A percentile compares a stretch with the other conserved stretches of the same genome.
Evolutionary conservation across 2,888 invertebrate species (phyloP).

Genomic region (Nasonovia ribisnigri): DNA sequence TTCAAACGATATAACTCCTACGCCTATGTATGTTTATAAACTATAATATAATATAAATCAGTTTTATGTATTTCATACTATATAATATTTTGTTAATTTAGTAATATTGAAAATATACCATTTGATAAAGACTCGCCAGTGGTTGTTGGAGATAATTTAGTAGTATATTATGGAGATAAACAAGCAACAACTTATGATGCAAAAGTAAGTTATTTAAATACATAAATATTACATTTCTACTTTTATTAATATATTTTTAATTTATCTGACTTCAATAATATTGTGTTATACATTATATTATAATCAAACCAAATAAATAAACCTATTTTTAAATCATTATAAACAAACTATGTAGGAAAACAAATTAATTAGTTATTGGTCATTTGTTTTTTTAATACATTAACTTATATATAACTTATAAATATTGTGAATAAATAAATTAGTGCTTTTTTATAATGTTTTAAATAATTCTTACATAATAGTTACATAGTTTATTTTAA

Average conservation of each 20-base stretch:
- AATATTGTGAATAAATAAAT: not conserved
- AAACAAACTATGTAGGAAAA: not conserved
- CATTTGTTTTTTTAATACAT: too few species aligned
- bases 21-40: not conserved
- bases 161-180: slow-evolving; percentile 90
- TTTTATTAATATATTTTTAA: not conserved
- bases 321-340: not conserved
- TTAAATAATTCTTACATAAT: not conserved
- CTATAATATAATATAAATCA: not conserved
- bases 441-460: not conserved
- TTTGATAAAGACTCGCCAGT: slow-evolving; percentile 71
- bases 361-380: not conserved
- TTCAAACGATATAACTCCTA: not conserved
- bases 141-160: slow-evolving; percentile 85
- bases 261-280: not conserved
- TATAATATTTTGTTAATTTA: slow-evolving; percentile 33
- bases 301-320: not conserved
- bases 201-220: slow-evolving; percentile 73
- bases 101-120: not conserved
- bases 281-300: too few species aligned
- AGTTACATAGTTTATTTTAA: not conserved
- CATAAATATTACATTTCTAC: not conserved
- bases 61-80: not conserved
- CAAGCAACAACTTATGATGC: slow-evolving; percentile 90
- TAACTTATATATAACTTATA: not conserved